Evolutionary conservation across 92 coral and sea anemone species (phyloP).

Genomic region (Epizoanthus scotinus): DNA sequence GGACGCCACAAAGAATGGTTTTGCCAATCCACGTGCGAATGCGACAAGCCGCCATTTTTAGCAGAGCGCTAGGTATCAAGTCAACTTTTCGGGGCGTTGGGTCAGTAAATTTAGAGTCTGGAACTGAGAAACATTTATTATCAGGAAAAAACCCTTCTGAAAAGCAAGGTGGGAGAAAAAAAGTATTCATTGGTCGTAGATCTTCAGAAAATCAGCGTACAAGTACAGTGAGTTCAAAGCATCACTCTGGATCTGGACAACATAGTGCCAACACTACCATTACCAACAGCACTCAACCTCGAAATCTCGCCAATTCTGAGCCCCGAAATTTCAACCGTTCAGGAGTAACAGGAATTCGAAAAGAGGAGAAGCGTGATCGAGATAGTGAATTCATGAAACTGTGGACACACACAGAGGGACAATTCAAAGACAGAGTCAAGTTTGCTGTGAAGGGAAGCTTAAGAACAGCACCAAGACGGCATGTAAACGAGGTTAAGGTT

Average conservation of each 20-base stretch:
- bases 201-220: neutral
- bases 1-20: neutral
- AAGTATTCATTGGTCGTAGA: neutral
- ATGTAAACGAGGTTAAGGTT: constrained; percentile 29
- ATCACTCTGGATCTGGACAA: no score
- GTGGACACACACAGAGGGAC: constrained; percentile 71
- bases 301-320: neutral
- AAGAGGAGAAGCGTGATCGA: constrained; percentile 40
- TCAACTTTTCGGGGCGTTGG: neutral
- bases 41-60: neutral
- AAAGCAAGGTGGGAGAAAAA: neutral
- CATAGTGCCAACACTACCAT: no score
- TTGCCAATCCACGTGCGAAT: neutral
- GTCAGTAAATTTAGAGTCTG: neutral
- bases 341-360: constrained; percentile 53
- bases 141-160: neutral
- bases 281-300: no score
- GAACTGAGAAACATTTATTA: neutral
- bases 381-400: constrained; percentile 76
- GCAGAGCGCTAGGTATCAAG: neutral
- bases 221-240: no score
- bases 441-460: constrained; percentile 47
- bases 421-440: constrained; percentile 48
- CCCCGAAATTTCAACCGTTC: neutral
- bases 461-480: constrained; percentile 22